These are phyloP conservation scores for Drosophila yooni DNA, from an alignment of 2,888 invertebrate genomes.

Conservation along the genomic window DNA sequence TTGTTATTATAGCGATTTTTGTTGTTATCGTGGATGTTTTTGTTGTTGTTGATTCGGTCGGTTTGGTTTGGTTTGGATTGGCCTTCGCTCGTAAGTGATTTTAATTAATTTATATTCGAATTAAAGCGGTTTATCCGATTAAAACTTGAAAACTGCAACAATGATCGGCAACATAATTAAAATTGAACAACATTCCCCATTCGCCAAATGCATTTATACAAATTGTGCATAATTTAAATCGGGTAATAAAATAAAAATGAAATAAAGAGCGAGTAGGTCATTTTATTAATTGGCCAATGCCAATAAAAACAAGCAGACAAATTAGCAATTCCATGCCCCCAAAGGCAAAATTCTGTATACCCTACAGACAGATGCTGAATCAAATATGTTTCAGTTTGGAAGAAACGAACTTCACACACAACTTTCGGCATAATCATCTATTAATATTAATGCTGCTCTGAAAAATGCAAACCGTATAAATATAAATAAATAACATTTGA, in stretches of 20 bases:
- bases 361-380: neutral
- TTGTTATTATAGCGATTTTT: conserved; percentile 38
- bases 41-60: conserved; percentile 48
- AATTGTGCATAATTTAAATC: conserved; percentile 54
- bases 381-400: neutral
- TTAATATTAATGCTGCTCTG: neutral
- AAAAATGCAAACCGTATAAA: neutral
- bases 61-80: conserved; percentile 42
- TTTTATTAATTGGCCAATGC: conserved; percentile 53
- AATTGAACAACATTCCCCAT: conserved; percentile 57
- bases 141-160: conserved; percentile 71
- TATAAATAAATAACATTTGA: neutral
- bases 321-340: neutral
- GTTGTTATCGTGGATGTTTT: conserved; percentile 28
- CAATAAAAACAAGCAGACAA: conserved; percentile 6
- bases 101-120: conserved; percentile 80
- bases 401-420: neutral
- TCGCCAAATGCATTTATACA: conserved; percentile 44
- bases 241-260: conserved; percentile 35
- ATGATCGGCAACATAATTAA: conserved; percentile 65
- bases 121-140: conserved; percentile 76
- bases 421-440: neutral
- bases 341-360: neutral
- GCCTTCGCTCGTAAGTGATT: conserved; percentile 67
- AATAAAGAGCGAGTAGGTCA: conserved; percentile 36